phyloP scores from a whole-genome alignment of 64 coral and sea anemone species.

The Pocillopora damicornis region DNA sequence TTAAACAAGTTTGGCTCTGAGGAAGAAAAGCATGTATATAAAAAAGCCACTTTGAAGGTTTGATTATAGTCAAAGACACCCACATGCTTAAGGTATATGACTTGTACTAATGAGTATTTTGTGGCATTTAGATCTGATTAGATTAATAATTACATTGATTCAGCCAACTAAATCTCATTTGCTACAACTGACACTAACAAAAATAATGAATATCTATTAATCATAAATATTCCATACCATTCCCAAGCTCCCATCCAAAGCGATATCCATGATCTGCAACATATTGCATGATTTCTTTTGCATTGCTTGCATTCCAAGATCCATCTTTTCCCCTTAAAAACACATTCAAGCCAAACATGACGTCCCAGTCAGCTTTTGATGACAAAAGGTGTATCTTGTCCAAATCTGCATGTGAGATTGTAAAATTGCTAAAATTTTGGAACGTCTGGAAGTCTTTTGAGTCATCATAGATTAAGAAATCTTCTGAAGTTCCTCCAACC shows the following conservation, averaged over 20 bases:
- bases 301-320: slow-evolving; percentile 68
- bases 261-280: slow-evolving; percentile 51
- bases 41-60: neutral
- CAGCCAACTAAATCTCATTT: too few relatives aligned
- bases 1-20: slow-evolving; percentile 71
- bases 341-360: slow-evolving; percentile 84
- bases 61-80: neutral
- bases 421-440: slow-evolving; percentile 46
- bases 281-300: slow-evolving; percentile 80
- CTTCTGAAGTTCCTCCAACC: slow-evolving; percentile 69
- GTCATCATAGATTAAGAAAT: slow-evolving; percentile 66
- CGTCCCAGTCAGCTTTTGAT: slow-evolving; percentile 44
- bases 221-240: slow-evolving; percentile 43
- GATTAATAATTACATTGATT: too few relatives aligned
- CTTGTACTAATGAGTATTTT: too few relatives aligned
- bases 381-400: slow-evolving; percentile 74
- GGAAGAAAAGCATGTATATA: neutral
- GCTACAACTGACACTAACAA: too few relatives aligned
- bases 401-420: slow-evolving; percentile 60
- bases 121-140: too few relatives aligned
- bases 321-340: slow-evolving; percentile 45
- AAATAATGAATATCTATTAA: neutral
- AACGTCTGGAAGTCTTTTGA: slow-evolving; percentile 19
- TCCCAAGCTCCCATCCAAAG: slow-evolving; percentile 92
- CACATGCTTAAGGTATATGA: too few relatives aligned